Base-by-base conservation (phyloP, 1,140 invertebrate species). In the Hyposmocoma kahamanoa region DNA sequence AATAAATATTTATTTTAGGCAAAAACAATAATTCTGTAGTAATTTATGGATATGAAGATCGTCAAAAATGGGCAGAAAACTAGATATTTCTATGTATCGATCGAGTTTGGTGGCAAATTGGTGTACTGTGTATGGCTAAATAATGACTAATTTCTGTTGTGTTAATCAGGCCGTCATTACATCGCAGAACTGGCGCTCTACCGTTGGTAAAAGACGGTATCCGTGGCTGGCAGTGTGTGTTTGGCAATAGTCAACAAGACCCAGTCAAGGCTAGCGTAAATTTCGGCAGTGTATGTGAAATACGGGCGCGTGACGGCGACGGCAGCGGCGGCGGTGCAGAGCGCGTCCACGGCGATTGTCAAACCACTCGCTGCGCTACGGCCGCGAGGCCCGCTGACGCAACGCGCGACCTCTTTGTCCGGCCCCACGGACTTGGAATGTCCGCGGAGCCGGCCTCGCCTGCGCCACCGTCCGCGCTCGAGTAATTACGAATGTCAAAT, bases 401-500 rank as follows among this genome's bases (percentile, higher is more conserved):
- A 81, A 81, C 77, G 62, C 60, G 59, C 80, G 80, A 81, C 80
- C 80, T 80, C 80, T 81, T 78, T 78, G 74, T 73, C 72, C 78
- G 75, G 67, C 75, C 65, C 60, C 72, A 56, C 70, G 67, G 72
- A 68, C 69, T 64, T 71, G 74, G 78, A 73, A 75, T 76, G 78
- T 67, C 73, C 75, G 72, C 67, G 64, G 50, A 61, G 62, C 61
- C 65, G 62, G 63, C 71, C 74, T 72, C 72, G 67, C 67, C 51
- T 44, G 56, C 59, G 49, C 59, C 65, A 54, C 71, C 57, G 61
- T 65, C 71, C 62, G 65, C 67, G 68, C 73, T 70, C 77, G 64
- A 71, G 58, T 81, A 77, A 84, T 84, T 83, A 81, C 77, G 75
- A 84, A 84, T 84, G 77, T 84, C 81, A 83, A 83, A 82, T 82